Percentiles rank a stretch among this genome's conserved stretches.
These are phyloP conservation scores for Orthonyx spaldingii DNA, from an alignment of 2,113 vertebrate genomes.

Conservation along the genomic window DNA sequence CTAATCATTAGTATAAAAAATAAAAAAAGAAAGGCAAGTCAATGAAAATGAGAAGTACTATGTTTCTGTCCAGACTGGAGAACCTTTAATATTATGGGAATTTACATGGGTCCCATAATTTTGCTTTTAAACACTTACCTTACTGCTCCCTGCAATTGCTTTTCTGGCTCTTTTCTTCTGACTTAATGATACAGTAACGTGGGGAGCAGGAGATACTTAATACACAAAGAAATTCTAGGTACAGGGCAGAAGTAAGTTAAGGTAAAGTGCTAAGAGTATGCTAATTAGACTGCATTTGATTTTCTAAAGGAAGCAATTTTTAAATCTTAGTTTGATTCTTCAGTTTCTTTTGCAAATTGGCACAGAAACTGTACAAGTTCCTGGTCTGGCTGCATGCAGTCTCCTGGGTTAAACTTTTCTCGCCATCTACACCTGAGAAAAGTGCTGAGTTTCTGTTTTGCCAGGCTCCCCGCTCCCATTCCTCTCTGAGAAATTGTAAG, in stretches of 20 bases:
- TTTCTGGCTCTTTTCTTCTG: not conserved
- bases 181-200: not conserved
- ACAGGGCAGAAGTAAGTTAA: not conserved
- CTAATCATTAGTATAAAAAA: not conserved
- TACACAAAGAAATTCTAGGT: not conserved
- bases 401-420: constrained; percentile 31
- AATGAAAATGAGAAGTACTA: not conserved
- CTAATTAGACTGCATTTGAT: not conserved
- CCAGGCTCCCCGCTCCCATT: not conserved
- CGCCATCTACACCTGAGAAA: not conserved
- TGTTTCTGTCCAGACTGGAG: not conserved
- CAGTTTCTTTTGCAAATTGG: not conserved
- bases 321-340: not conserved
- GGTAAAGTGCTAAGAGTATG: not conserved
- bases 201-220: not conserved
- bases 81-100: not conserved
- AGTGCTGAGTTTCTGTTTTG: not conserved
- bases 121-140: not conserved
- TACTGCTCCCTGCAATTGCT: not conserved
- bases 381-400: not conserved
- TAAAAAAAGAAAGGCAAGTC: not conserved
- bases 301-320: not conserved
- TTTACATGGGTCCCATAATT: not conserved
- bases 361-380: not conserved
- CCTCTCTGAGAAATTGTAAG: not conserved